Conservation (phyloP, 2,888 invertebrate genomes). For the Resseliella maxima region DNA sequence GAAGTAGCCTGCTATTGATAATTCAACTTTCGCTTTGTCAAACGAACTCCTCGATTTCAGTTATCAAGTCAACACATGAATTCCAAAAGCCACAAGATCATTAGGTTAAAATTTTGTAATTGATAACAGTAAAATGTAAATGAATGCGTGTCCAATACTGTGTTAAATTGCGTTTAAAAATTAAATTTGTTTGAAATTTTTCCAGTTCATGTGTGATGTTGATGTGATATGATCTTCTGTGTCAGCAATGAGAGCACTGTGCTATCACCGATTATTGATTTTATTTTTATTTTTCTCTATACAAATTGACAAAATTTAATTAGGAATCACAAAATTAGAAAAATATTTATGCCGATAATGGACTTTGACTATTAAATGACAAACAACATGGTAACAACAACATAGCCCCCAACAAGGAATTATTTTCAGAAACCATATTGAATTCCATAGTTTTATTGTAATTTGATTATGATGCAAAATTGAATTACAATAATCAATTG, state of each 20-base stretch:
- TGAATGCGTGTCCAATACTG: not conserved
- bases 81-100: slow-evolving; percentile 28
- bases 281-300: not conserved
- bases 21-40: slow-evolving; percentile 4
- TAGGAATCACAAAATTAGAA: not conserved
- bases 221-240: not conserved
- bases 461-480: too few species aligned
- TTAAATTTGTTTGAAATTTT: not conserved
- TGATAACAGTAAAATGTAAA: not conserved
- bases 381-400: not conserved
- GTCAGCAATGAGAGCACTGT: not conserved
- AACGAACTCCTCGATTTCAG: not conserved
- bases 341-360: not conserved
- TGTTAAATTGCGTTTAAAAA: slow-evolving; percentile 1
- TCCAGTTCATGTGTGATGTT: slow-evolving; percentile 18
- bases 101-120: not conserved
- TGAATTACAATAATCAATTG: too few species aligned
- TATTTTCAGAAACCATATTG: too few species aligned
- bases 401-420: too few species aligned
- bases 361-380: not conserved
- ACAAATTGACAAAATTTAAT: not conserved
- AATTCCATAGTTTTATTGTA: too few species aligned
- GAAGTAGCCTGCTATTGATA: not conserved
- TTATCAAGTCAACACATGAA: slow-evolving; percentile 1
- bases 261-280: not conserved